Percentiles rank a stretch among this genome's conserved stretches.
phyloP scores from a whole-genome alignment of 2,797 vertebrate species.

The Ptychobarbus kaznakovi region DNA sequence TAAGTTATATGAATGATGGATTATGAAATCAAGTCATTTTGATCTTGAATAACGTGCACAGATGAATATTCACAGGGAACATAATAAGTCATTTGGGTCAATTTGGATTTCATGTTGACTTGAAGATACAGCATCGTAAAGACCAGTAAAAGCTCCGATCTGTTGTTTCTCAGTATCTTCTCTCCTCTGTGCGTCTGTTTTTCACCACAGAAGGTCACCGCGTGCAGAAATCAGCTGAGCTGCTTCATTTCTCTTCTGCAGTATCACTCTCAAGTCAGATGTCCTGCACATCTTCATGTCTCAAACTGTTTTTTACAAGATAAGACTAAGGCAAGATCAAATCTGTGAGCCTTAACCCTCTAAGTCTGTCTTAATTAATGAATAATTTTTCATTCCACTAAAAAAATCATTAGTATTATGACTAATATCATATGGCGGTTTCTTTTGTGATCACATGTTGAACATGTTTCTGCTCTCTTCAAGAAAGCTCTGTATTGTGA shows the following conservation, averaged over 20 bases:
- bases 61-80: background rate
- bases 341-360: no score
- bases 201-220: constrained; percentile 38
- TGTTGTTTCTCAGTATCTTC: background rate
- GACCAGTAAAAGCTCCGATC: no score
- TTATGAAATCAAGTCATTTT: background rate
- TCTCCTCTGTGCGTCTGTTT: constrained; percentile 1
- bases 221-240: constrained; percentile 57
- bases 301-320: background rate
- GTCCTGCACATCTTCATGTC: background rate
- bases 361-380: background rate
- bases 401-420: background rate
- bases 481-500: no score
- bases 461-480: background rate
- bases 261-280: constrained; percentile 37
- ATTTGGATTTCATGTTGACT: background rate
- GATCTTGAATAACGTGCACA: background rate
- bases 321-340: background rate
- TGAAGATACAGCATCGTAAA: background rate
- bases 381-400: no score
- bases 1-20: background rate
- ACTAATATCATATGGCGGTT: background rate
- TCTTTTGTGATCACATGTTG: background rate
- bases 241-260: constrained; percentile 41
- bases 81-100: background rate